Evolutionary conservation across 2,113 vertebrate genomes (phyloP), one percentile per base, ranked within the genome.

Genomic region (Rhagologus leucostigma): DNA sequence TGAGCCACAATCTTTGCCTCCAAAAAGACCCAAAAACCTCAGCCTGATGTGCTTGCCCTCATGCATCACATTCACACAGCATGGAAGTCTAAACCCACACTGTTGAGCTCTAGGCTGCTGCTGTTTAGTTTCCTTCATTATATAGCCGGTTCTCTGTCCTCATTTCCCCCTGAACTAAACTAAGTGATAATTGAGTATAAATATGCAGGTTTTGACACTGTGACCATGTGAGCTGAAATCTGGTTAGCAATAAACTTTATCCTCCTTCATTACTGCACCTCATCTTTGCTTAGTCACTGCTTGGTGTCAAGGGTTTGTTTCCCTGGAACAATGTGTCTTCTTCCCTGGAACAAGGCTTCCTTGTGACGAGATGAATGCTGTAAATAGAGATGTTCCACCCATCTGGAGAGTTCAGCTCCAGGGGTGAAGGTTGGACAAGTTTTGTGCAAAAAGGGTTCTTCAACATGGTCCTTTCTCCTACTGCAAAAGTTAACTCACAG

Each of bases 91-190:
- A 47, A 69, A 11, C 20, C 42, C 70, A 22, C 23, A 9, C 8
- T 71, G 9, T 3, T 52, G 63, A 88, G 29, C 19, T 82, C 29
- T n/a, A 37, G 74, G 57, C 29, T 76, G 32, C 16, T 64, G 37
- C 53, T 5, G 0, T 70, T 68, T 35, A 22, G 14, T 57, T 73
- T 60, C 2, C 0, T 37, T 78, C 33, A 32, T 13, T 0, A 0
- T 39, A 27, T 22, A 56, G 7, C 16, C 49, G 27, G 63, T 65
- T 41, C 8, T 46, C 14, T 73, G 49, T 64, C 44, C 17, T 16
- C 3, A 16, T 35, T 37, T 75, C 7, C 39, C 16, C 26, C 50
- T 73, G 49, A 78, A 53, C 29, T 71, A n/a, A 77, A 55, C 35
- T 3, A 37, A 75, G 32, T 26, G 56, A 11, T 41, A 78, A 78